Evolutionary conservation across 2,888 invertebrate species (phyloP).

Genomic region (Phyto melanocephala): DNA sequence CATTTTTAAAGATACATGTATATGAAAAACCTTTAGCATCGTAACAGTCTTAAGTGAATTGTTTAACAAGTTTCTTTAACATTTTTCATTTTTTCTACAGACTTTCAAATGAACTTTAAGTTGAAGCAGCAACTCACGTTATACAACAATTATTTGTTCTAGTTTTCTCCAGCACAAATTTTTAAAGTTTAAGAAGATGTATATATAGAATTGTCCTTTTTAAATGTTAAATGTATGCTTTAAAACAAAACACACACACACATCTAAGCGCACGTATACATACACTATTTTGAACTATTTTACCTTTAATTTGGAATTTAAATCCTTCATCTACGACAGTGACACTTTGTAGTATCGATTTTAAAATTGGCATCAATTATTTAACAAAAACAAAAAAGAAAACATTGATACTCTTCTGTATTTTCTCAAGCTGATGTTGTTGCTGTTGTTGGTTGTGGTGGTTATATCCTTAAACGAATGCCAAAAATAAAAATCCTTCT

Average conservation of each 20-base stretch:
- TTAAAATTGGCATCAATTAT: conserved; percentile 11
- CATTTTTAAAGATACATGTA: neutral
- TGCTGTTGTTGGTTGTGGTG: neutral
- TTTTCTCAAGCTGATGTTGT: neutral
- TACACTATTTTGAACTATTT: neutral
- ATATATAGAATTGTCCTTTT: neutral
- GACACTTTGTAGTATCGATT: neutral
- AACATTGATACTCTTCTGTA: neutral
- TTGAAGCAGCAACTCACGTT: conserved; percentile 1
- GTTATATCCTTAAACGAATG: neutral
- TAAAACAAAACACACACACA: neutral
- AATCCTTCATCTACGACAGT: neutral
- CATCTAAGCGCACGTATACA: too few species aligned
- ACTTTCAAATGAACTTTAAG: conserved; percentile 8
- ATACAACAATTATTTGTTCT: neutral
- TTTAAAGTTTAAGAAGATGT: neutral
- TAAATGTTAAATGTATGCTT: neutral
- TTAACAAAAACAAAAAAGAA: neutral
- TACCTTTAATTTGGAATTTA: conserved; percentile 18
- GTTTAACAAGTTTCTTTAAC: conserved; percentile 18
- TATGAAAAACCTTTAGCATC: neutral
- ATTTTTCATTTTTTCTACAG: neutral
- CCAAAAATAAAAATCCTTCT: neutral
- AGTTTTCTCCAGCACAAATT: neutral
- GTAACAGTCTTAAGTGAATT: conserved; percentile 22